phyloP scores from a whole-genome alignment of 2,888 invertebrate genomes.

The Oxycera nigricornis region DNA sequence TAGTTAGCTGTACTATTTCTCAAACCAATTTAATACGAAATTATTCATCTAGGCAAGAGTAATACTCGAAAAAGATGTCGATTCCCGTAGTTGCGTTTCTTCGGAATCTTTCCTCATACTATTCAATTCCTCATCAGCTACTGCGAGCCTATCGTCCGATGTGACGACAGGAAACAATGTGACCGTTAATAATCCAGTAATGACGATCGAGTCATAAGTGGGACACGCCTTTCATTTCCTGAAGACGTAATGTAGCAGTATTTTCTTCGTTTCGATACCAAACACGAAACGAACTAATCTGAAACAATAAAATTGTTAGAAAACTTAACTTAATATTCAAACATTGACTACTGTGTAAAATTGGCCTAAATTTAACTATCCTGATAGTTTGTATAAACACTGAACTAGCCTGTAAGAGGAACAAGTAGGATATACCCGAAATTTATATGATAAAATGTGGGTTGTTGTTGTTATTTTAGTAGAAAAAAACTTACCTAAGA shows the following conservation, averaged over 20 bases:
- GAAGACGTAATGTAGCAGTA: constrained; percentile 8
- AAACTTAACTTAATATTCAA: not conserved
- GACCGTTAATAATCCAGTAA: constrained; percentile 40
- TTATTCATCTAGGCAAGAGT: constrained; percentile 56
- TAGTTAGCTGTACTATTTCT: not conserved
- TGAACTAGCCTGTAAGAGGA: constrained; percentile 1
- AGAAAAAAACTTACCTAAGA: not conserved
- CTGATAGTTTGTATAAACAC: constrained; percentile 17
- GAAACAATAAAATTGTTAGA: constrained; percentile 19
- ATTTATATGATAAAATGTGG: constrained; percentile 27
- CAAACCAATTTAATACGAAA: not conserved
- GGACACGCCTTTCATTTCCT: not conserved
- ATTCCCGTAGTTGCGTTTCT: constrained; percentile 58
- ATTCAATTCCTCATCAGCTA: constrained; percentile 53
- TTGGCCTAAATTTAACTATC: constrained; percentile 31
- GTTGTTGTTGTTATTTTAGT: constrained; percentile 29
- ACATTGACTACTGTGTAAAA: constrained; percentile 18
- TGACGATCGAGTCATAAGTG: constrained; percentile 49
- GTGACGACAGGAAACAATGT: constrained; percentile 40
- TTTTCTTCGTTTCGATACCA: not conserved
- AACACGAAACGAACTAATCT: not conserved
- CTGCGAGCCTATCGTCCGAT: constrained; percentile 23
- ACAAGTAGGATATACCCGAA: constrained; percentile 10
- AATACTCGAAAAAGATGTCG: constrained; percentile 60
- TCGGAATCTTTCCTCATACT: constrained; percentile 60